Evolutionary conservation across 2,113 vertebrate genomes (phyloP).

Genomic region (Cichladusa arquata): DNA sequence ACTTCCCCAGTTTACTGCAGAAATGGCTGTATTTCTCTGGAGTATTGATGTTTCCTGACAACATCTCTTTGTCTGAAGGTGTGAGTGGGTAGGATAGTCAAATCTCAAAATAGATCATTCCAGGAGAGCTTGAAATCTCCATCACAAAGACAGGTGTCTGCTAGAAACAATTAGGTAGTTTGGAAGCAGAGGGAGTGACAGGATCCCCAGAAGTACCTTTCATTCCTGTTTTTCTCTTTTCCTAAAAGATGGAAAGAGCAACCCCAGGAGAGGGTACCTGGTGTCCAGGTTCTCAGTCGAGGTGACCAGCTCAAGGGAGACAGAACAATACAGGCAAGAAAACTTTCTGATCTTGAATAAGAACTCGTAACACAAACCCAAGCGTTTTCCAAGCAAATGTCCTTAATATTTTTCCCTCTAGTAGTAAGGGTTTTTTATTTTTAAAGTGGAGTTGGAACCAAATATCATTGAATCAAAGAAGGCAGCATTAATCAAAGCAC

Average conservation of each 20-base stretch:
- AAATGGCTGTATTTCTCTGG: background rate
- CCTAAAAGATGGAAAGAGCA: background rate
- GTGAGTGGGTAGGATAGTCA: background rate
- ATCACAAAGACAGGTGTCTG: background rate
- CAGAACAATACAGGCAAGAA: background rate
- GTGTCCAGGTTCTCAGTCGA: background rate
- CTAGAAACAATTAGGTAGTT: background rate
- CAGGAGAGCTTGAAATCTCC: background rate
- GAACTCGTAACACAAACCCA: background rate
- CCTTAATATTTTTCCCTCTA: constrained; percentile 38
- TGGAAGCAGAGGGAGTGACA: background rate
- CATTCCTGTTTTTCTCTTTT: background rate
- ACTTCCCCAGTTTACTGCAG: background rate
- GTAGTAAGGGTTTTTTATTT: background rate
- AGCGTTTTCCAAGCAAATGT: background rate
- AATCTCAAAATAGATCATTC: background rate
- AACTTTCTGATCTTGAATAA: constrained; percentile 2
- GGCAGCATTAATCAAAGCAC: constrained; percentile 48
- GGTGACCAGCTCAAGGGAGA: background rate
- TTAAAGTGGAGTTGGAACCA: constrained; percentile 9
- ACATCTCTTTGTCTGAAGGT: background rate
- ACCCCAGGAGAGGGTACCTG: background rate
- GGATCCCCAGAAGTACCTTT: background rate
- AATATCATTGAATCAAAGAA: constrained; percentile 49
- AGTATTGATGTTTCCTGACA: background rate